Evolutionary conservation across 1,140 invertebrate genomes (phyloP), one percentile per base, ranked within the genome.

Genomic region (Ladona fulva): DNA sequence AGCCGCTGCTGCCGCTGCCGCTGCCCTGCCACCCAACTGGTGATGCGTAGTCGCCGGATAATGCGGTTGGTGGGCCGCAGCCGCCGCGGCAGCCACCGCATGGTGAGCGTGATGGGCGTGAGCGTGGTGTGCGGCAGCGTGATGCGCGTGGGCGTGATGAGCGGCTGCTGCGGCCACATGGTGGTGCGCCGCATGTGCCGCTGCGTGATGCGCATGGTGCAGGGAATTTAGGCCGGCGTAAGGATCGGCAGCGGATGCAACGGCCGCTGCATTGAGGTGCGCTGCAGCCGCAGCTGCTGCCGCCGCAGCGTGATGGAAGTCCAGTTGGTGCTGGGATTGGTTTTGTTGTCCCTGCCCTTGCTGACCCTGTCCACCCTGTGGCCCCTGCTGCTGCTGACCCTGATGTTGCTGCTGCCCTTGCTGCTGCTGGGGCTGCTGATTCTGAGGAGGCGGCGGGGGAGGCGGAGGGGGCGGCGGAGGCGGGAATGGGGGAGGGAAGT

Each of bases 401-500:
- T 66, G 52, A 16, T 66, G 52, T 12, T 66, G 52, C 12, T 66
- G 52, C n/a, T 66, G 52, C 1, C 52, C 52, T 12, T 66, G 52
- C 52, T 66, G 52, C 52, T 66, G 52, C 52, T 66, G 52, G 3
- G 3, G 76, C 37, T 89, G 88, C 79, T 89, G 88, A 75, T 86
- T 85, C 10, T 66, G 44, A 87, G 87, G 25, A 90, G 90, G 80
- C 91, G 91, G 82, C 91, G 92, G 80, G 94, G 93, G 81, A 92
- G 90, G 76, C 86, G 85, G 79, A 1, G 52, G 52, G 52, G 88
- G 87, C 77, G 84, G 84, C 75, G 90, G 88, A 25, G 91, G 89
- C 42, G 93, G 92, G 86, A 97, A 97, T 59, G 96, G 96, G 78
- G 96, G 96, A 77, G 95, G 95, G 86, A 97, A 97, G 85, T 97